Evolutionary conservation across 2,888 invertebrate species (phyloP).

Genomic region (Drosophila lutescens): DNA sequence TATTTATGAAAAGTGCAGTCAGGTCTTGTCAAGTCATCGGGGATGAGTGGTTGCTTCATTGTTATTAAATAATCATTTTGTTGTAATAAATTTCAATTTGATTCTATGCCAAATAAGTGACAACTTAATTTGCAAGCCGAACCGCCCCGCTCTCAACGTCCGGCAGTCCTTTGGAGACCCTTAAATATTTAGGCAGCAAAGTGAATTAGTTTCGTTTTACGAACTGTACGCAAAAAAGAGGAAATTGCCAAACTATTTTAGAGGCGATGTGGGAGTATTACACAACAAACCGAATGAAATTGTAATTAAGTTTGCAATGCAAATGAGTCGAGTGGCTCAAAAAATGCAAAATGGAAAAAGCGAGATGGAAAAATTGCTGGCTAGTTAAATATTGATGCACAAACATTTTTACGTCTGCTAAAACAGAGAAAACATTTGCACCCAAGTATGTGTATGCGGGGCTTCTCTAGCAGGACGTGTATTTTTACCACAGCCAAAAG

Average conservation of each 20-base stretch:
- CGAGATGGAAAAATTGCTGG: slow-evolving; percentile 29
- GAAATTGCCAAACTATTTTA: slow-evolving; percentile 22
- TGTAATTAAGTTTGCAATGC: slow-evolving; percentile 71
- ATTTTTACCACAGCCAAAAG: slow-evolving; percentile 51
- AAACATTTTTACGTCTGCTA: slow-evolving; percentile 51
- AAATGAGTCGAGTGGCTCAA: slow-evolving; percentile 69
- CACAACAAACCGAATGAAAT: slow-evolving; percentile 59
- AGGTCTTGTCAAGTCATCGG: slow-evolving; percentile 61
- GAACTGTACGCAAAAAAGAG: slow-evolving; percentile 23
- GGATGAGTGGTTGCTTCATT: slow-evolving; percentile 42
- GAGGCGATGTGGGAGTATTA: slow-evolving; percentile 29
- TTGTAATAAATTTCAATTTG: slow-evolving; percentile 76
- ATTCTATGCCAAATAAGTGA: slow-evolving; percentile 62
- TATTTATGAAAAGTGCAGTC: slow-evolving; percentile 78
- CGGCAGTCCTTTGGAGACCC: slow-evolving; percentile 11
- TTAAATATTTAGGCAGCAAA: slow-evolving; percentile 60
- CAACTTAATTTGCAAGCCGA: slow-evolving; percentile 66
- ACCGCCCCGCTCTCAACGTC: slow-evolving; percentile 12
- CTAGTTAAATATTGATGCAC: slow-evolving; percentile 69
- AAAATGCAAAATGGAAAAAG: slow-evolving; percentile 22
- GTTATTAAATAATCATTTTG: slow-evolving; percentile 76
- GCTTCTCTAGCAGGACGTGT: slow-evolving; percentile 20
- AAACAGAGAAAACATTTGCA: slow-evolving; percentile 9
- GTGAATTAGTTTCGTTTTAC: slow-evolving; percentile 55
- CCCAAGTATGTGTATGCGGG: neutral